These are phyloP conservation scores for Junonia oenone DNA, from an alignment of 2,888 invertebrate genomes.

Conservation along the genomic window DNA sequence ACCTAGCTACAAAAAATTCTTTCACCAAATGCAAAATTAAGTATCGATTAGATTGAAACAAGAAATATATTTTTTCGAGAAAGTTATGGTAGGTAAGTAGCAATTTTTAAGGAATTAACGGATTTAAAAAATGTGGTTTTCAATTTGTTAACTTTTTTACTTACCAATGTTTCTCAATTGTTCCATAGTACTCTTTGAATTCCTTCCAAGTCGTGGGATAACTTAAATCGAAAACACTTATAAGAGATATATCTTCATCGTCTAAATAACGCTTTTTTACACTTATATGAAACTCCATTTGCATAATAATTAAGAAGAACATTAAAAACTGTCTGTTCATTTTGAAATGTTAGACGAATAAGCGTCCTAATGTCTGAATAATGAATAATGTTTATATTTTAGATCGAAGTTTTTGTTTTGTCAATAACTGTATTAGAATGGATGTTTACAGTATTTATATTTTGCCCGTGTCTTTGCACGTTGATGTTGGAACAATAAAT, in stretches of 20 bases:
- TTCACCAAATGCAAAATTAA: too few relatives aligned
- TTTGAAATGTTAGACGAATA: neutral
- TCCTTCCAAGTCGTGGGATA: slow-evolving; percentile 48
- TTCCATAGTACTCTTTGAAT: slow-evolving; percentile 43
- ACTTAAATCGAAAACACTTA: slow-evolving; percentile 49
- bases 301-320: neutral
- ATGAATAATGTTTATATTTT: neutral
- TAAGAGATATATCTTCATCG: slow-evolving; percentile 30
- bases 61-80: too few relatives aligned
- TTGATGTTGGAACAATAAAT: neutral
- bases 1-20: too few relatives aligned
- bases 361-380: too few relatives aligned
- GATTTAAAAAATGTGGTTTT: too few relatives aligned
- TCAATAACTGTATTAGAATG: too few relatives aligned
- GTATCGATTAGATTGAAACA: too few relatives aligned
- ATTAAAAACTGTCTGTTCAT: neutral
- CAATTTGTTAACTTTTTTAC: too few relatives aligned
- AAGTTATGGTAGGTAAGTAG: too few relatives aligned
- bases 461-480: neutral
- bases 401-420: neutral
- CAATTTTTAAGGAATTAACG: too few relatives aligned
- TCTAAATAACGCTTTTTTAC: slow-evolving; percentile 10
- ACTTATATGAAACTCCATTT: neutral
- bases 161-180: slow-evolving; percentile 50
- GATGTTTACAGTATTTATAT: neutral